These are phyloP conservation scores for Thereva unica DNA, from an alignment of 2,888 invertebrate species.

Conservation along the genomic window DNA sequence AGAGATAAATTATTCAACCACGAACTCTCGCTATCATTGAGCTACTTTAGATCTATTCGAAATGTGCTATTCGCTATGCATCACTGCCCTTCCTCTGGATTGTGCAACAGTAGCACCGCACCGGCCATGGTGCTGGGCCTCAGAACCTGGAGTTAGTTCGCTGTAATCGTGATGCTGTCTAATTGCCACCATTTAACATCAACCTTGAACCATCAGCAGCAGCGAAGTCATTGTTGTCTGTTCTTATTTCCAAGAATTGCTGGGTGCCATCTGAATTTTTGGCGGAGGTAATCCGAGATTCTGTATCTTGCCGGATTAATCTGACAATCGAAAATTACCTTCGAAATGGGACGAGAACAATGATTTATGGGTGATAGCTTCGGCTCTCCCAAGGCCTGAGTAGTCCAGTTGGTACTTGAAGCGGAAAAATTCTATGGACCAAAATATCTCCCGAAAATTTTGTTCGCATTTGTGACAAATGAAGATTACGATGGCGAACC, in stretches of 20 bases:
- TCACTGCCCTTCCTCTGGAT: conserved; percentile 14
- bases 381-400: no score
- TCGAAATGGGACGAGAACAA: no score
- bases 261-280: background rate
- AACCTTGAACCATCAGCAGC: conserved; percentile 16
- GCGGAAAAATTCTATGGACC: no score
- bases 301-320: no score
- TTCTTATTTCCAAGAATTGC: background rate
- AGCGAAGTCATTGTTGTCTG: no score
- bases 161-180: conserved; percentile 1
- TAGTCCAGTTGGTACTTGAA: no score
- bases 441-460: no score
- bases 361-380: no score
- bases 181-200: conserved; percentile 1
- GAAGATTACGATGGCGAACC: no score
- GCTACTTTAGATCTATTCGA: conserved; percentile 11
- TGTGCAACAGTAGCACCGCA: conserved; percentile 3
- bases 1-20: conserved; percentile 3
- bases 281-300: background rate
- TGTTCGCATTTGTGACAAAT: no score
- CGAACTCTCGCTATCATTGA: conserved; percentile 8
- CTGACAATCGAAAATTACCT: no score
- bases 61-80: conserved; percentile 2
- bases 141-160: conserved; percentile 5
- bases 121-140: conserved; percentile 16